Evolutionary conservation across 2,113 vertebrate genomes (phyloP), one percentile per base, ranked within the genome.

Genomic region (Alouatta palliata): DNA sequence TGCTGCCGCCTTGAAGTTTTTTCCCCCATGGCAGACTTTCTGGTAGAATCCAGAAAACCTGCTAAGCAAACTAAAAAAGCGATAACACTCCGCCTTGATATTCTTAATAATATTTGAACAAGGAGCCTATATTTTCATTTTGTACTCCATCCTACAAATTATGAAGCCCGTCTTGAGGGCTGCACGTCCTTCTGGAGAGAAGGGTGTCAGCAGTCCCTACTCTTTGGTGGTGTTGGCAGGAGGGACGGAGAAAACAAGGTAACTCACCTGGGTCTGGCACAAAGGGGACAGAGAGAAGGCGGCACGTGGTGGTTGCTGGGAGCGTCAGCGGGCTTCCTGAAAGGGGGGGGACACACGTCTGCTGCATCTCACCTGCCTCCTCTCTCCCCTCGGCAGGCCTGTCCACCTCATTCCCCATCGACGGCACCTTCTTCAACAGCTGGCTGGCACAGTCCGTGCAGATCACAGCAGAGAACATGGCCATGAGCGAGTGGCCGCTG

Each of bases 371-470:
- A 97, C 66, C 87, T 45, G 58, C 87, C 68, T 64, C 45, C 61
- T 96, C 37, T 96, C 52, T 11, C 92, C 40, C 86, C 85, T 56
- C 2, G 13, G 37, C 19, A 99, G 99, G 99, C 98, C 98, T 99
- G 91, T 99, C 99, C 56, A 99, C 99, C 93, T 99, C 99, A 66
- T 99, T 99, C 98, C 99, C 99, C 45, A 98, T 99, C 93, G 99
- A 99, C 0, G 99, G 99, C 98, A 99, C 99, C 35, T 98, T 99
- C 98, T 99, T 99, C 97, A 99, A 99, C 98, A 99, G 99, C 98
- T 99, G 99, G 99, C 98, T 99, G 96, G 99, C 99, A 0, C 99
- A 99, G 98, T 99, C 99, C 0, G 99, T 99, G 83, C 99, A 99
- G 98, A 99, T 99, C 98, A 99, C 99, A 0, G 99, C 99, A 0